These are phyloP conservation scores for Arctia plantaginis DNA, from an alignment of 2,888 invertebrate species.

Conservation along the genomic window DNA sequence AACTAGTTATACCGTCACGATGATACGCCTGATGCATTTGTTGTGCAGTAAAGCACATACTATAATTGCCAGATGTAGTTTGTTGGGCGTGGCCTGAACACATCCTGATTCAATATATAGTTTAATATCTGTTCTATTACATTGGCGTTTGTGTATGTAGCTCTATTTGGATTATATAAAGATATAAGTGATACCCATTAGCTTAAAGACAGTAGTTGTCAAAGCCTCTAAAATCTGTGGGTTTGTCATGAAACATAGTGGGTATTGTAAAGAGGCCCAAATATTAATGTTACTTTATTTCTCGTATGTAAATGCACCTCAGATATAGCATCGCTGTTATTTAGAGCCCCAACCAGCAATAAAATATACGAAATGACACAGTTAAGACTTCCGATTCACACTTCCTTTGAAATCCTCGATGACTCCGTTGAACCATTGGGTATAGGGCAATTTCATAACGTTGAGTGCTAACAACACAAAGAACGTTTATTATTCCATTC, in stretches of 20 bases:
- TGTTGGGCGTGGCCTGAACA: too few relatives aligned
- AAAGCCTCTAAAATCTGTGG: too few relatives aligned
- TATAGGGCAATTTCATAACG: not conserved
- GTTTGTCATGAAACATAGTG: too few relatives aligned
- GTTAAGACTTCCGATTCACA: not conserved
- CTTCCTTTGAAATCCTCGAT: not conserved
- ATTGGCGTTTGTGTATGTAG: not conserved
- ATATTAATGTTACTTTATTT: not conserved
- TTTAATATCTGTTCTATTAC: too few relatives aligned
- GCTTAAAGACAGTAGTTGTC: too few relatives aligned
- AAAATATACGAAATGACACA: not conserved
- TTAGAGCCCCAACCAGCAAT: not conserved
- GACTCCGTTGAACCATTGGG: not conserved
- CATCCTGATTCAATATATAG: too few relatives aligned
- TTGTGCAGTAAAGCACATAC: too few relatives aligned
- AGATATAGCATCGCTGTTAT: not conserved
- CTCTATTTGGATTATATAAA: not conserved
- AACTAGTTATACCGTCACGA: too few relatives aligned
- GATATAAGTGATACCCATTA: too few relatives aligned
- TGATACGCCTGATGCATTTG: too few relatives aligned
- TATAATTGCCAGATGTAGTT: too few relatives aligned
- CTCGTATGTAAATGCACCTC: not conserved
- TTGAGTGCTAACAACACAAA: not conserved
- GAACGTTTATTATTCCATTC: not conserved
- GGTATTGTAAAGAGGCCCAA: not conserved